phyloP scores from a whole-genome alignment of 2,888 invertebrate species.

The Tetragnatha montana region DNA sequence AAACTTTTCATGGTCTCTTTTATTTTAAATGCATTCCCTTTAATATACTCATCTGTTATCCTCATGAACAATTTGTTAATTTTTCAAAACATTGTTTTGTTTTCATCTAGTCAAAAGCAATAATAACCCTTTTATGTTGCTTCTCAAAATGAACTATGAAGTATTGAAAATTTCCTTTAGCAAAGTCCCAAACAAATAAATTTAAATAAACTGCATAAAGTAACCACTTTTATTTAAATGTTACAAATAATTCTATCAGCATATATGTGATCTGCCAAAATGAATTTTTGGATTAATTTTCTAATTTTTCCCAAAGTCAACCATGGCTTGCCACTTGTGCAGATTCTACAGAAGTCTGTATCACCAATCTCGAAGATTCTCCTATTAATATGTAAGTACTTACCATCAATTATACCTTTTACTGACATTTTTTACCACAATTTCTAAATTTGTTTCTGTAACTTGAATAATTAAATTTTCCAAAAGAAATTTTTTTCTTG shows the following conservation, averaged over 20 bases:
- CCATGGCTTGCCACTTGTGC: conserved; percentile 74
- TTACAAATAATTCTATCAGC: neutral
- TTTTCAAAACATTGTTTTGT: too few relatives aligned
- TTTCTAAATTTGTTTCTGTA: neutral
- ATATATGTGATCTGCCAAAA: neutral
- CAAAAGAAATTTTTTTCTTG: neutral
- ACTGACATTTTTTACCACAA: neutral
- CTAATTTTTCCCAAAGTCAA: conserved; percentile 73
- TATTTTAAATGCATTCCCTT: too few relatives aligned
- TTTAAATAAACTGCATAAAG: neutral
- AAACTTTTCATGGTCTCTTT: too few relatives aligned
- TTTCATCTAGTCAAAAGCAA: too few relatives aligned
- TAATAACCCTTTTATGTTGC: neutral
- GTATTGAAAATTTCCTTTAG: too few relatives aligned
- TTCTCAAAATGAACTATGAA: neutral
- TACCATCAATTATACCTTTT: neutral
- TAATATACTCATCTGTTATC: too few relatives aligned
- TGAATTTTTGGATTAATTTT: neutral
- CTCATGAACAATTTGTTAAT: too few relatives aligned
- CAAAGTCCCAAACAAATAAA: neutral
- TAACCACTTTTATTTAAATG: neutral
- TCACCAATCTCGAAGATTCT: conserved; percentile 73
- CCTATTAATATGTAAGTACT: conserved; percentile 61
- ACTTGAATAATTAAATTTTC: neutral
- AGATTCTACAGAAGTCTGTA: conserved; percentile 75